Percentiles rank a stretch among this genome's conserved stretches.
These are phyloP conservation scores for Rhodophaea formosa DNA, from an alignment of 2,888 invertebrate species.

Conservation along the genomic window DNA sequence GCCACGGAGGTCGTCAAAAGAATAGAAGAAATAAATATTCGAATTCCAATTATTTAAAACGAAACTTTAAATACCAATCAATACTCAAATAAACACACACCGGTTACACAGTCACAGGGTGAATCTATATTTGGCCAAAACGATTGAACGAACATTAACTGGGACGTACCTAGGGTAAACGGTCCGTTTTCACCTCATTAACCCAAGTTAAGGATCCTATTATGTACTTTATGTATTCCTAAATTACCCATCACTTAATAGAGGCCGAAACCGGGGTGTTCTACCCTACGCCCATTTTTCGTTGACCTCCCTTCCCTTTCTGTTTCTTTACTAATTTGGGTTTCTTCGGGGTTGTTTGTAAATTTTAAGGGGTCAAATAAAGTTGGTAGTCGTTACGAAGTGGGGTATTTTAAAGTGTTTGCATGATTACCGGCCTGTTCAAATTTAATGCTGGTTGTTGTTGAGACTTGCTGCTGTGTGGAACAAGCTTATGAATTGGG, in stretches of 20 bases:
- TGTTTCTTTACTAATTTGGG: slow-evolving; percentile 21
- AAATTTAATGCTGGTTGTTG: slow-evolving; percentile 70
- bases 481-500: slow-evolving; percentile 56
- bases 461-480: slow-evolving; percentile 36
- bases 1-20: no score
- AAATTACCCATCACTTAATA: slow-evolving; percentile 81
- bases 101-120: neutral
- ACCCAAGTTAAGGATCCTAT: slow-evolving; percentile 76
- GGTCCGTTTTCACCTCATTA: slow-evolving; percentile 78
- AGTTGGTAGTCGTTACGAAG: slow-evolving; percentile 51
- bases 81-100: slow-evolving; percentile 1
- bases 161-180: slow-evolving; percentile 53
- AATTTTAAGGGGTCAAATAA: slow-evolving; percentile 40
- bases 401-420: slow-evolving; percentile 74
- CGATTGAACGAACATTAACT: slow-evolving; percentile 56
- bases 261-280: slow-evolving; percentile 60
- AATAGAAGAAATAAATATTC: no score
- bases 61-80: slow-evolving; percentile 1
- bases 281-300: slow-evolving; percentile 54
- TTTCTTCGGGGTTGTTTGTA: slow-evolving; percentile 25
- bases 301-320: slow-evolving; percentile 40
- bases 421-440: slow-evolving; percentile 74
- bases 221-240: slow-evolving; percentile 81
- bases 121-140: slow-evolving; percentile 23
- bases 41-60: neutral